These are phyloP conservation scores for Andrena marginata DNA, from an alignment of 2,888 invertebrate species.

Conservation along the genomic window DNA sequence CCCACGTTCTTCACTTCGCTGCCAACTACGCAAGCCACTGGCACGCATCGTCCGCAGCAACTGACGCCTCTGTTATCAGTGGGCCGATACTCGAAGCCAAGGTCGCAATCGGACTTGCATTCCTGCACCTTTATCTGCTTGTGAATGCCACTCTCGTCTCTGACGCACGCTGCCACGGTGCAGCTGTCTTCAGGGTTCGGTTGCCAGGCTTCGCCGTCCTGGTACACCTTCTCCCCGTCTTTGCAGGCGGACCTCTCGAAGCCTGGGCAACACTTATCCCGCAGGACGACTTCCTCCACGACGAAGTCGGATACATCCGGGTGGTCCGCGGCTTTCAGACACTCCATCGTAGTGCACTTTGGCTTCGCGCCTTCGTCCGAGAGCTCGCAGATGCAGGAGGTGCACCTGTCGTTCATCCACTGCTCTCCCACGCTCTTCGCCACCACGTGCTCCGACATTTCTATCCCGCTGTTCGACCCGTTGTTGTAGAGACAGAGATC, in stretches of 20 bases:
- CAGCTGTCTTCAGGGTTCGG: slow-evolving; percentile 76
- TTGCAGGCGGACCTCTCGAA: slow-evolving; percentile 88
- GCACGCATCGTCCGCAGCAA: slow-evolving; percentile 90
- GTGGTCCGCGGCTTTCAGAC: slow-evolving; percentile 84
- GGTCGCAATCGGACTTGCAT: slow-evolving; percentile 76
- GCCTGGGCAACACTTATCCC: slow-evolving; percentile 89
- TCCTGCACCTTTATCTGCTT: slow-evolving; percentile 72
- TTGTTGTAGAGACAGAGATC: slow-evolving; percentile 89
- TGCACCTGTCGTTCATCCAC: slow-evolving; percentile 91
- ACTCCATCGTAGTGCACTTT: slow-evolving; percentile 86
- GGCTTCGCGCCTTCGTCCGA: slow-evolving; percentile 79
- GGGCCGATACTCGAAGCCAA: slow-evolving; percentile 88
- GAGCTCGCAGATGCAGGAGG: slow-evolving; percentile 87
- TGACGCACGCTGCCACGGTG: slow-evolving; percentile 72
- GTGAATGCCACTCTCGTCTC: slow-evolving; percentile 64
- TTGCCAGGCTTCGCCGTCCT: slow-evolving; percentile 78
- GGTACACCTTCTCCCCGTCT: slow-evolving; percentile 79
- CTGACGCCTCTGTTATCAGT: slow-evolving; percentile 81
- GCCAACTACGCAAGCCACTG: slow-evolving; percentile 87
- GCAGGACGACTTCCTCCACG: slow-evolving; percentile 86
- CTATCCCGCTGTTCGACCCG: slow-evolving; percentile 84
- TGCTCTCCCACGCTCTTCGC: slow-evolving; percentile 84
- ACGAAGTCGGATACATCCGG: slow-evolving; percentile 87
- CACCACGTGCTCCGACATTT: slow-evolving; percentile 30
- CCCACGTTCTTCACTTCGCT: slow-evolving; percentile 86